Percentiles rank a stretch among this genome's conserved stretches.
phyloP scores from a whole-genome alignment of 2,113 vertebrate species.

The Sardina pilchardus region DNA sequence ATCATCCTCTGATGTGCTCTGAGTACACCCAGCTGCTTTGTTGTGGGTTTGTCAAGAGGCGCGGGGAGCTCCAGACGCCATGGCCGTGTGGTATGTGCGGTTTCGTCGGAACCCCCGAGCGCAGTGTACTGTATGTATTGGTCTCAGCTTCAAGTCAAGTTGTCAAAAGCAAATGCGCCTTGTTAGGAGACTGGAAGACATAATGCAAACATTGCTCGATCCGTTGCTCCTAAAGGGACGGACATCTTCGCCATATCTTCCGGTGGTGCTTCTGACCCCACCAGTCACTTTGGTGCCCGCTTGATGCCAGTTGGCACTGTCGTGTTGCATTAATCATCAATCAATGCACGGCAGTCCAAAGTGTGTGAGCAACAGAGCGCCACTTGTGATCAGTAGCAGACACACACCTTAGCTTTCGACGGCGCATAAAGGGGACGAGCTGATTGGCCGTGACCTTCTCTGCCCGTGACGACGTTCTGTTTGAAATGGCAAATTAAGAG shows the following conservation, averaged over 20 bases:
- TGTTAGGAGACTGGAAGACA: too few species aligned
- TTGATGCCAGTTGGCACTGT: neutral
- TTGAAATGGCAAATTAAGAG: neutral
- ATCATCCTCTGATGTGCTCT: neutral
- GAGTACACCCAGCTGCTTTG: neutral
- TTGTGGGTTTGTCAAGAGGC: neutral
- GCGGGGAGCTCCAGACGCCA: neutral
- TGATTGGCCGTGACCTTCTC: neutral
- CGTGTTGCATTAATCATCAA: neutral
- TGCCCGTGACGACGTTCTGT: neutral
- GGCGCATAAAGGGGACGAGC: neutral
- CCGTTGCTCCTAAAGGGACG: too few species aligned
- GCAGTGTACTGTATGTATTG: neutral
- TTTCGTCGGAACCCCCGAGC: neutral
- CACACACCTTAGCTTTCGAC: neutral
- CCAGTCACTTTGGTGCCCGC: too few species aligned
- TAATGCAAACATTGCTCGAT: neutral
- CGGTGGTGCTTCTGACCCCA: too few species aligned
- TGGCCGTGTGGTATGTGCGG: neutral
- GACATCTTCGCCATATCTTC: too few species aligned
- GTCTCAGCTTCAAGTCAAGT: neutral
- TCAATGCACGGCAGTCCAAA: neutral
- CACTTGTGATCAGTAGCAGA: neutral
- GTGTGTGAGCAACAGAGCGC: neutral
- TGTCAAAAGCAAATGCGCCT: too few species aligned